A percentile compares a stretch with the other conserved stretches of the same genome.
phyloP scores from a whole-genome alignment of 2,113 vertebrate species.

The Thomomys bottae region DNA sequence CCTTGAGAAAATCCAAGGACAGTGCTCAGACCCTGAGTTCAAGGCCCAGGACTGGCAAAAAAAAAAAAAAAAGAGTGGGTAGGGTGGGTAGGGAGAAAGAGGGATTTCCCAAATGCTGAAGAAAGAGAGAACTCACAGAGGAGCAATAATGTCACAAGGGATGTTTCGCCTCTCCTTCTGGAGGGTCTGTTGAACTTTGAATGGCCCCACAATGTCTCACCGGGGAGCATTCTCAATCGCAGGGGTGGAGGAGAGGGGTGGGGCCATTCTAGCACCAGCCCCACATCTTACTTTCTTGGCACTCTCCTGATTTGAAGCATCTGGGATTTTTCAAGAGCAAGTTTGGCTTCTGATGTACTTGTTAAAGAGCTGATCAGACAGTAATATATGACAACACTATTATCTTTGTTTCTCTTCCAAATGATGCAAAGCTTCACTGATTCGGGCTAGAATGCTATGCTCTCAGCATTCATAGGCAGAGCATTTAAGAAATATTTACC shows the following conservation, averaged over 20 bases:
- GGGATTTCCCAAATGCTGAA: neutral
- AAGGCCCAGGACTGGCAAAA: no score
- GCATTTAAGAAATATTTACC: slow-evolving; percentile 1
- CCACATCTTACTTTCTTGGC: neutral
- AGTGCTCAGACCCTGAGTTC: no score
- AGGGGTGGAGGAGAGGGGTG: no score
- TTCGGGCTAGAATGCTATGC: neutral
- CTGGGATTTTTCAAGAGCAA: neutral
- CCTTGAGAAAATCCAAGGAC: no score
- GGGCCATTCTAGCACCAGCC: neutral
- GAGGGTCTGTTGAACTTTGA: neutral
- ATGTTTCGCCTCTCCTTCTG: neutral
- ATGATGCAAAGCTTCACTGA: neutral
- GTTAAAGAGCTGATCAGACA: neutral
- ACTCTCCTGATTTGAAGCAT: neutral
- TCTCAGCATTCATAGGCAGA: neutral
- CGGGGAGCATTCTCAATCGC: neutral
- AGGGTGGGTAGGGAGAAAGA: neutral
- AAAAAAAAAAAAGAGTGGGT: no score
- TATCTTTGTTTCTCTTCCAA: neutral
- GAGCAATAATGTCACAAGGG: neutral
- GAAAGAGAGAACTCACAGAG: neutral
- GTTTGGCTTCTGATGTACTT: neutral
- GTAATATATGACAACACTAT: neutral
- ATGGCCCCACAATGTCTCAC: neutral